Evolutionary conservation across 2,888 invertebrate genomes (phyloP).

Genomic region (Diaprepes abbreviatus): DNA sequence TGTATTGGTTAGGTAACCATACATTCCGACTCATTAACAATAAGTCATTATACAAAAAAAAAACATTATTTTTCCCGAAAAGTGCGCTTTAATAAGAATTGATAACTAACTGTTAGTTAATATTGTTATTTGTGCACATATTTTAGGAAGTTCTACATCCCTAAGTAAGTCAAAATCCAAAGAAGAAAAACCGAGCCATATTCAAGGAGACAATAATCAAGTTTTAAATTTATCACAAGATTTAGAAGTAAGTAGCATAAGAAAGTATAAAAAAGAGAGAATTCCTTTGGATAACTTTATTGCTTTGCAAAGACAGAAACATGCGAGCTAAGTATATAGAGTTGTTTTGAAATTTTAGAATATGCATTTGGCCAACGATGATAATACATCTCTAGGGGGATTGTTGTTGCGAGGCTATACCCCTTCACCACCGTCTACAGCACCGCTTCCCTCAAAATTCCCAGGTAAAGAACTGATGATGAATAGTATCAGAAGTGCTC

Average conservation of each 20-base stretch:
- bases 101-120: no score
- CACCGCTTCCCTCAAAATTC: conserved; percentile 86
- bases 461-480: conserved; percentile 76
- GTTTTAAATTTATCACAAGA: conserved; percentile 65
- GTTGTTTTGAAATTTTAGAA: conserved; percentile 67
- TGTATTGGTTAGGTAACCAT: no score
- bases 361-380: conserved; percentile 74
- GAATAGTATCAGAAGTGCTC: conserved; percentile 86
- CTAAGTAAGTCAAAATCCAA: conserved; percentile 54
- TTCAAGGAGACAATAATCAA: conserved; percentile 73
- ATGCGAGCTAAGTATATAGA: no score
- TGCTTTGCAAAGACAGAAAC: no score
- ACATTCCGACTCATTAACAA: no score
- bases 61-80: no score
- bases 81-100: no score
- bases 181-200: conserved; percentile 67
- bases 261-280: no score
- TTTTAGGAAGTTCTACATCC: conserved; percentile 27
- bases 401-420: conserved; percentile 80
- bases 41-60: no score
- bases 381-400: conserved; percentile 72
- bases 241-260: conserved; percentile 69
- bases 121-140: no score
- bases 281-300: no score
- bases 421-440: conserved; percentile 87